These are phyloP conservation scores for Camponotus pennsylvanicus DNA, from an alignment of 1,140 invertebrate species.

Conservation along the genomic window DNA sequence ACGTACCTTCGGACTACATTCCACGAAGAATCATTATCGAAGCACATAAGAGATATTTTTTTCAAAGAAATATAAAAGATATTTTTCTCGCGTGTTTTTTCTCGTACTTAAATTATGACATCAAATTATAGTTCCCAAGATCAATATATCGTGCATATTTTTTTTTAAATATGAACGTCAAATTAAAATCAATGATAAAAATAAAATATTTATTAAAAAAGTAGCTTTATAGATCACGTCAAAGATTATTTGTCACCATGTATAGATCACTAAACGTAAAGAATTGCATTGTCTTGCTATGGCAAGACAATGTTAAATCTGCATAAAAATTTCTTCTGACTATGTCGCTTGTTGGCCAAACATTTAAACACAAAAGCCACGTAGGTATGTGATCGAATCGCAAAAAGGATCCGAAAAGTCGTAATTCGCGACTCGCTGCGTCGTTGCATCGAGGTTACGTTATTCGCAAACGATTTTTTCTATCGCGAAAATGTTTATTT, in stretches of 20 bases:
- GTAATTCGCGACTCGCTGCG: constrained; percentile 3
- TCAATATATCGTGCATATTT: background rate
- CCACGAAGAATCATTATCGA: background rate
- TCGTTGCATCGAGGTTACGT: constrained; percentile 26
- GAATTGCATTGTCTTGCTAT: background rate
- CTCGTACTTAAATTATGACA: background rate
- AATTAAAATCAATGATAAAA: constrained; percentile 17
- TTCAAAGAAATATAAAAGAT: background rate
- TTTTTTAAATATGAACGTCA: background rate
- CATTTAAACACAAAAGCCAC: background rate
- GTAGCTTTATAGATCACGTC: background rate
- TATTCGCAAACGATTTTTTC: constrained; percentile 63
- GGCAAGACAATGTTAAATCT: constrained; percentile 6
- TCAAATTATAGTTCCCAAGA: background rate
- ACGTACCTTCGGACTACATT: background rate
- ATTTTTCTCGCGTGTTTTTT: background rate
- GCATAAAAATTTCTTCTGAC: background rate
- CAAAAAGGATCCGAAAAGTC: constrained; percentile 7
- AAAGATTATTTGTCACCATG: constrained; percentile 6
- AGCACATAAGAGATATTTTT: background rate
- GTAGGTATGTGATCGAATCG: background rate
- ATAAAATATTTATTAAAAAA: constrained; percentile 23
- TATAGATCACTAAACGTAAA: background rate
- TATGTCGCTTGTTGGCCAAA: background rate
- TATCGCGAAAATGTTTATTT: constrained; percentile 41